Evolutionary conservation across 2,113 vertebrate species (phyloP).

Genomic region (Ptychochromis oligacanthus): DNA sequence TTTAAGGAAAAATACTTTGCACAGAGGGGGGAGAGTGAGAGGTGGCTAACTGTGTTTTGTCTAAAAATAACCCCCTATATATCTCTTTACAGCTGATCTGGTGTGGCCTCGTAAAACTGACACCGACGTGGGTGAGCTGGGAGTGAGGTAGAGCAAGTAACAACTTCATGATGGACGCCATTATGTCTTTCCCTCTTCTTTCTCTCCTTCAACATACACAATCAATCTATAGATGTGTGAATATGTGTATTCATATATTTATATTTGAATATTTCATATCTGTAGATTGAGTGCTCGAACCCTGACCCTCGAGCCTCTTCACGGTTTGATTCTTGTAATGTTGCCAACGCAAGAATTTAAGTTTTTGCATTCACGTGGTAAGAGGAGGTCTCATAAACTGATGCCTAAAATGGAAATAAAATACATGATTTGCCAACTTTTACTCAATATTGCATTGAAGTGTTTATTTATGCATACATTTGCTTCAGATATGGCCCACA

Average conservation of each 20-base stretch:
- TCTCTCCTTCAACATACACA: neutral
- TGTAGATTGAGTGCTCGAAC: conserved; percentile 10
- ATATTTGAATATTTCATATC: conserved; percentile 28
- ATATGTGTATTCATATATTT: conserved; percentile 17
- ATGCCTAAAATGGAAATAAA: conserved; percentile 29
- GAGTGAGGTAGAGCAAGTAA: conserved; percentile 13
- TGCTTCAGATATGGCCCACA: neutral
- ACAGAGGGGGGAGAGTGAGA: neutral
- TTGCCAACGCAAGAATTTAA: neutral
- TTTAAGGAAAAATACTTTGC: conserved; percentile 77
- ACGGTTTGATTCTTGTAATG: neutral
- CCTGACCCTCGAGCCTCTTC: conserved; percentile 10
- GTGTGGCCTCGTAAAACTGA: conserved; percentile 49
- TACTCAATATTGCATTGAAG: neutral
- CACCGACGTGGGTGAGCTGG: conserved; percentile 59
- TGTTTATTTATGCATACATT: conserved; percentile 16
- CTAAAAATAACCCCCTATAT: conserved; percentile 76
- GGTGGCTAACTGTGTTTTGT: conserved; percentile 51
- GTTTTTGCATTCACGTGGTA: neutral
- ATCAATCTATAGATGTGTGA: neutral
- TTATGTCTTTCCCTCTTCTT: conserved; percentile 36
- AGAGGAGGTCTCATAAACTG: neutral
- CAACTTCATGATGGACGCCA: conserved; percentile 13
- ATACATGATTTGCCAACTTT: neutral
- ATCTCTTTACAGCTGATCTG: conserved; percentile 62